Conservation (phyloP, 2,888 invertebrate genomes). For the Mythimna impura region DNA sequence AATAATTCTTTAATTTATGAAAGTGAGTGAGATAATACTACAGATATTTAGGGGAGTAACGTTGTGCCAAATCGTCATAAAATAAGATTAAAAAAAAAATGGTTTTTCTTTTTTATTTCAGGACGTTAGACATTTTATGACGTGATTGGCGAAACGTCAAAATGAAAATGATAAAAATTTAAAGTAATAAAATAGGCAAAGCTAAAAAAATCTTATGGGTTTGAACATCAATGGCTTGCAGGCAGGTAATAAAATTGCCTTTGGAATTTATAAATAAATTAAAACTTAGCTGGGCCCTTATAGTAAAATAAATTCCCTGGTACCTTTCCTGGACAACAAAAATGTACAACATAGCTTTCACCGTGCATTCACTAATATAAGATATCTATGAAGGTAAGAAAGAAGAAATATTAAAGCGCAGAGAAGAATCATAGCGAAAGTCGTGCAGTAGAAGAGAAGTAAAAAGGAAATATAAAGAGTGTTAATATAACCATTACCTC, state of each 20-base stretch:
- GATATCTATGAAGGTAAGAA: conserved; percentile 49
- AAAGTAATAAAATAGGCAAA: conserved; percentile 42
- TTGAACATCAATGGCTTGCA: conserved; percentile 29
- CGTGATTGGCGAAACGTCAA: conserved; percentile 33
- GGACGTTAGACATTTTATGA: conserved; percentile 10
- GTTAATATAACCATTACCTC: conserved; percentile 50
- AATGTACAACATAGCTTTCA: conserved; percentile 61
- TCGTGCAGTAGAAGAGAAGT: conserved; percentile 64
- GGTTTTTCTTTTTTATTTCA: neutral
- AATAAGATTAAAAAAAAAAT: too few species aligned
- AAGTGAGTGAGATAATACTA: conserved; percentile 66
- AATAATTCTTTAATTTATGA: neutral
- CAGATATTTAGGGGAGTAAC: conserved; percentile 37
- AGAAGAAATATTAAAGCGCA: conserved; percentile 51
- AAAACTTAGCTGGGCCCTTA: neutral
- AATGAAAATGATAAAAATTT: conserved; percentile 28
- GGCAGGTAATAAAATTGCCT: conserved; percentile 14
- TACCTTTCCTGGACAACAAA: conserved; percentile 19
- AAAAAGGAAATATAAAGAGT: conserved; percentile 29
- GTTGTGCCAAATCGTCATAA: conserved; percentile 33
- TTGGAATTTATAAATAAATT: neutral
- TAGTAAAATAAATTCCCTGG: conserved; percentile 9
- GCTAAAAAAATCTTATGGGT: conserved; percentile 44
- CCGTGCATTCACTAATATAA: conserved; percentile 58
- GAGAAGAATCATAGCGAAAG: conserved; percentile 57